phyloP scores from a whole-genome alignment of 1,140 invertebrate species.

The Magallana angulata region DNA sequence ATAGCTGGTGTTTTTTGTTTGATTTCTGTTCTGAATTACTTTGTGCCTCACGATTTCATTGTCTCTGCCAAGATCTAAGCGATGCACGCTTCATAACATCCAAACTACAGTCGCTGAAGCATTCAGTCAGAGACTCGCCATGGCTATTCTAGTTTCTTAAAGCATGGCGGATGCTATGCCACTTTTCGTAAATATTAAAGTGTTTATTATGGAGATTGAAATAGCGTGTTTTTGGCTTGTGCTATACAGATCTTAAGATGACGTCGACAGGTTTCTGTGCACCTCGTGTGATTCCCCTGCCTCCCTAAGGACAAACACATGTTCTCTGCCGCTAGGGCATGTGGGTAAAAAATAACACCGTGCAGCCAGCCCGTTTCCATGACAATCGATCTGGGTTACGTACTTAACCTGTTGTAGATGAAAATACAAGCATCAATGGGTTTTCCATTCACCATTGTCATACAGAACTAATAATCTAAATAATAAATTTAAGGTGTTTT shows the following conservation, averaged over 20 bases:
- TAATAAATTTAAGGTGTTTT: background rate
- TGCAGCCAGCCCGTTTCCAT: conserved; percentile 4
- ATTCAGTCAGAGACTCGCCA: background rate
- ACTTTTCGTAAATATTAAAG: background rate
- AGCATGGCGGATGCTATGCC: background rate
- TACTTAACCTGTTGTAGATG: background rate
- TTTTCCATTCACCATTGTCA: background rate
- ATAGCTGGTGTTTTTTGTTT: background rate
- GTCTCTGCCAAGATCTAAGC: conserved; percentile 11
- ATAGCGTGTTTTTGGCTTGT: background rate
- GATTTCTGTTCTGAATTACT: background rate
- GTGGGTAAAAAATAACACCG: conserved; percentile 4
- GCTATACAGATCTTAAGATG: background rate
- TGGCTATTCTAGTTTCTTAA: background rate
- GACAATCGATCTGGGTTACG: conserved; percentile 26
- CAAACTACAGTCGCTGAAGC: background rate
- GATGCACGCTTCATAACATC: background rate
- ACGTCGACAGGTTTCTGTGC: conserved; percentile 7
- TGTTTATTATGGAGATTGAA: too few relatives aligned
- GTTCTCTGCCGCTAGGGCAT: conserved; percentile 2
- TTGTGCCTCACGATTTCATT: background rate
- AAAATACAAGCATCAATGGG: background rate
- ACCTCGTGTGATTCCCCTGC: background rate
- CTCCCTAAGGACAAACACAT: conserved; percentile 35
- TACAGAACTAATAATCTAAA: background rate